Percentiles rank a stretch among this genome's conserved stretches.
These are phyloP conservation scores for Pristionchus pacificus DNA, from an alignment of 1,140 invertebrate genomes.

Conservation along the genomic window DNA sequence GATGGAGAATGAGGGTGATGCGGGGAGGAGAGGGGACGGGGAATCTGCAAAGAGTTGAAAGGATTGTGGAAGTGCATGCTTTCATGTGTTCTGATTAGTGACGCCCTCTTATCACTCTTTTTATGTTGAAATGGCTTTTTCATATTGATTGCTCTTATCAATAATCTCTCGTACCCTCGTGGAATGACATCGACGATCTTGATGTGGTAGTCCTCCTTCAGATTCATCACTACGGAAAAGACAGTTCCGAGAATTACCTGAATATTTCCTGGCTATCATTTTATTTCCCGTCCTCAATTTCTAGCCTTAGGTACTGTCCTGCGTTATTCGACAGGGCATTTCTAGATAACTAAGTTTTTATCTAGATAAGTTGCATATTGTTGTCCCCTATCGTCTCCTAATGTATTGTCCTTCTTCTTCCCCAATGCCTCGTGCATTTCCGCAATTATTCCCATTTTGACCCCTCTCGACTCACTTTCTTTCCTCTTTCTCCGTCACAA, in stretches of 20 bases:
- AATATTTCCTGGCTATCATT: too few relatives aligned
- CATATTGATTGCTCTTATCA: background rate
- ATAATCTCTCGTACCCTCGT: conserved; percentile 57
- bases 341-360: too few relatives aligned
- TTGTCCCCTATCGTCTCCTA: too few relatives aligned
- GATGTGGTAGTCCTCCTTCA: conserved; percentile 59
- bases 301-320: too few relatives aligned
- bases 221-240: conserved; percentile 58
- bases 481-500: too few relatives aligned
- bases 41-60: conserved; percentile 46
- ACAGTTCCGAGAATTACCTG: conserved; percentile 56
- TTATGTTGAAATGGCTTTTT: conserved; percentile 21
- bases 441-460: too few relatives aligned
- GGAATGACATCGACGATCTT: conserved; percentile 61
- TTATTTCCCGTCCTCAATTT: too few relatives aligned
- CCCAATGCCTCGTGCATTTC: too few relatives aligned
- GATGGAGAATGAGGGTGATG: conserved; percentile 45
- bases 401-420: too few relatives aligned
- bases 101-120: background rate
- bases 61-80: background rate
- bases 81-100: background rate
- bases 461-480: too few relatives aligned
- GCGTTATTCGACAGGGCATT: too few relatives aligned
- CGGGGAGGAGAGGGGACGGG: conserved; percentile 57
- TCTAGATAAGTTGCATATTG: too few relatives aligned